Conservation (phyloP, 2,113 vertebrate species). For the Phodopus roborovskii region DNA sequence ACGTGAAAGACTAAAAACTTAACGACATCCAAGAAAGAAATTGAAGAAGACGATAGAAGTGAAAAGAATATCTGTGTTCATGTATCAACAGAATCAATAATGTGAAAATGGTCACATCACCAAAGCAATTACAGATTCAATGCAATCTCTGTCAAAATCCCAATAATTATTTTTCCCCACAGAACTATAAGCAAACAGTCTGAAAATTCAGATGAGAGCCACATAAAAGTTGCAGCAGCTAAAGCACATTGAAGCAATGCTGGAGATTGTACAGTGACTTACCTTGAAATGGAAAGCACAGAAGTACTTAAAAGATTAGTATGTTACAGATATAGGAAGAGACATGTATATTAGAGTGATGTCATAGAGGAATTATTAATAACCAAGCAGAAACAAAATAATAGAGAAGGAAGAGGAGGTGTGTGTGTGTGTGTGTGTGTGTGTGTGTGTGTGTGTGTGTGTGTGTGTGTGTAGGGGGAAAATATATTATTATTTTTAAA, state of each 20-base stretch:
- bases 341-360: neutral
- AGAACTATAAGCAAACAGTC: neutral
- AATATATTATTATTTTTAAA: neutral
- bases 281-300: too few species aligned
- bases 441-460: too few species aligned
- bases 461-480: fast-evolving
- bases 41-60: too few species aligned
- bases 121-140: neutral
- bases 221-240: neutral
- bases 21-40: neutral
- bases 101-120: neutral
- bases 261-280: neutral
- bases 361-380: neutral
- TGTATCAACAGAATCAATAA: neutral
- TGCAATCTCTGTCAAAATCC: neutral
- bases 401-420: neutral
- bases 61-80: neutral
- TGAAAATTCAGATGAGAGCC: neutral
- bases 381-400: neutral
- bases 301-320: too few species aligned
- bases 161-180: neutral
- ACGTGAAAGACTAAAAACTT: neutral
- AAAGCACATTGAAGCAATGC: too few species aligned
- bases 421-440: too few species aligned
- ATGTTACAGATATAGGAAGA: too few species aligned